Percentiles rank a stretch among this genome's conserved stretches.
These are phyloP conservation scores for Cerceris rybyensis DNA, from an alignment of 2,888 invertebrate genomes.

Conservation along the genomic window DNA sequence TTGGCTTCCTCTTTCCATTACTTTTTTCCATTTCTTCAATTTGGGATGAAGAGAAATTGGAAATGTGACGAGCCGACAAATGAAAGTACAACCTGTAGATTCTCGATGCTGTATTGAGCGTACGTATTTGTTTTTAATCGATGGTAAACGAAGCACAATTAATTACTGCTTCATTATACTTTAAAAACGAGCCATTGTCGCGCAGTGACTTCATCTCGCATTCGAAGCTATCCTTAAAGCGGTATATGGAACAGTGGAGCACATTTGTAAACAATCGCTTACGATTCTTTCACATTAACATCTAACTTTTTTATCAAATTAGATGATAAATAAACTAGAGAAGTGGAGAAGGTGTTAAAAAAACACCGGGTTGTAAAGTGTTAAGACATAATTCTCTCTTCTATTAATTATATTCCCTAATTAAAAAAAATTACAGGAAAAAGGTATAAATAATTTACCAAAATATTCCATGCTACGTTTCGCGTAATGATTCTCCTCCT, in stretches of 20 bases:
- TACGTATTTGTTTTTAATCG: background rate
- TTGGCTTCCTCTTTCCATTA: no score
- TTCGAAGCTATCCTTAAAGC: slow-evolving; percentile 23
- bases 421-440: background rate
- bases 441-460: slow-evolving; percentile 64
- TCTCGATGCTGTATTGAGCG: no score
- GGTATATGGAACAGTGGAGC: slow-evolving; percentile 49
- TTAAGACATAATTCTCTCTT: background rate
- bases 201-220: background rate
- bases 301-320: background rate
- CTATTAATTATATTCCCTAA: background rate
- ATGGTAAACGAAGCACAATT: background rate
- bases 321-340: no score
- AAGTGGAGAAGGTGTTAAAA: no score
- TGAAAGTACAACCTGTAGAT: no score
- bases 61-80: no score
- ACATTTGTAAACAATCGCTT: slow-evolving; percentile 51
- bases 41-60: no score
- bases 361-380: no score
- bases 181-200: slow-evolving; percentile 39
- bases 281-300: background rate
- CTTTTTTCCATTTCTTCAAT: no score
- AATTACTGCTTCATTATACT: slow-evolving; percentile 30
- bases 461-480: slow-evolving; percentile 76
- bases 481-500: slow-evolving; percentile 75